phyloP scores from a whole-genome alignment of 2,888 invertebrate genomes.

The Cryptophagus acutangulus region DNA sequence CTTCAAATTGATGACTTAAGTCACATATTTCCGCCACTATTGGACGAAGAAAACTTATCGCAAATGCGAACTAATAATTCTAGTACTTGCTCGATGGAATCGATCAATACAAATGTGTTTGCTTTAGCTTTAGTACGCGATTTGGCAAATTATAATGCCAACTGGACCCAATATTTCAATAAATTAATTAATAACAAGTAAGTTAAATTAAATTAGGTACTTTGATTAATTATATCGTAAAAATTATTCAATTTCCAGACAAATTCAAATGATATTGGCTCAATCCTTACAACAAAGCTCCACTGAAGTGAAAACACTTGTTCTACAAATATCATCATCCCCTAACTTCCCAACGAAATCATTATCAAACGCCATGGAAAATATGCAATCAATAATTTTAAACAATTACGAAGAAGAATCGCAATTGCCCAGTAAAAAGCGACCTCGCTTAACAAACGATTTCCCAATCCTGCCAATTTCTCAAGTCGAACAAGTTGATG shows the following conservation, averaged over 20 bases:
- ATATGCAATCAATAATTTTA: no score
- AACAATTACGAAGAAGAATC: no score
- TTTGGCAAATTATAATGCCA: conserved; percentile 46
- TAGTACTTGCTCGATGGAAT: conserved; percentile 38
- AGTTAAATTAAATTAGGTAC: conserved; percentile 14
- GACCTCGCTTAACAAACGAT: no score
- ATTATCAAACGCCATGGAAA: conserved; percentile 34
- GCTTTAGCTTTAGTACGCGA: conserved; percentile 51
- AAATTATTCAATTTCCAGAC: conserved; percentile 29
- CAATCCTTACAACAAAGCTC: conserved; percentile 50
- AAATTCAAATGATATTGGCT: conserved; percentile 51
- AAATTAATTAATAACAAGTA: conserved; percentile 44
- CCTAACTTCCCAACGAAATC: conserved; percentile 31
- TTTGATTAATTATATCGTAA: conserved; percentile 2
- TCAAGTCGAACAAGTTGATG: conserved; percentile 39
- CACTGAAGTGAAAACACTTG: conserved; percentile 45
- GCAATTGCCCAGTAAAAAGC: no score
- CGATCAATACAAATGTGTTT: conserved; percentile 49
- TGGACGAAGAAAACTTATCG: conserved; percentile 35
- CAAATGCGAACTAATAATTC: conserved; percentile 16
- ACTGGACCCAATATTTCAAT: conserved; percentile 48
- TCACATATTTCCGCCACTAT: conserved; percentile 44
- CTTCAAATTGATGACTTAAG: not conserved
- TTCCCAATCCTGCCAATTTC: conserved; percentile 37
- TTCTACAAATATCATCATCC: conserved; percentile 41